phyloP scores from a whole-genome alignment of 2,888 invertebrate genomes.

The Mylabris sibirica region DNA sequence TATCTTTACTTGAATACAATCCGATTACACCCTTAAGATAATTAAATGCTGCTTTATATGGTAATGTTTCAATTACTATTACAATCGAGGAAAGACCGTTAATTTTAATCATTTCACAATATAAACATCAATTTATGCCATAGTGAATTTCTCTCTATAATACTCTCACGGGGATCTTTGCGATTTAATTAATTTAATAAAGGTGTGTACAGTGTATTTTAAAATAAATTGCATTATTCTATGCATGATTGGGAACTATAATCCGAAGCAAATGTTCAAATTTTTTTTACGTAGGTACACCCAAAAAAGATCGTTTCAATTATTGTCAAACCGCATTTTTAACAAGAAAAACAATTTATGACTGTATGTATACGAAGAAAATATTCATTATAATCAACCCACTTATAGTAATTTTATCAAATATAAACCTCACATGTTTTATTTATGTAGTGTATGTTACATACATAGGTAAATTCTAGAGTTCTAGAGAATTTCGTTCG shows the following conservation, averaged over 20 bases:
- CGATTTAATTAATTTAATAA: conserved; percentile 29
- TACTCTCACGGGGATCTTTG: neutral
- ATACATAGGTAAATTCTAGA: too few relatives aligned
- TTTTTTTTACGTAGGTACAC: too few relatives aligned
- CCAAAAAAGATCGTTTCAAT: neutral
- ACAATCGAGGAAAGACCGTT: conserved; percentile 18
- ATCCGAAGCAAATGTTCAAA: conserved; percentile 1
- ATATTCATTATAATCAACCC: neutral
- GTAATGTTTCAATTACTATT: conserved; percentile 26
- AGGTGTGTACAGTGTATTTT: conserved; percentile 26
- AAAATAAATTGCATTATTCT: conserved; percentile 12
- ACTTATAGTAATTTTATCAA: neutral
- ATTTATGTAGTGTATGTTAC: neutral
- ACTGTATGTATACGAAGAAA: neutral
- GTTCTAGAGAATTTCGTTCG: neutral
- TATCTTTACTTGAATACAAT: conserved; percentile 15
- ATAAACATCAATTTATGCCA: conserved; percentile 8
- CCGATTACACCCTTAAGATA: conserved; percentile 29
- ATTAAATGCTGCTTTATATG: conserved; percentile 26
- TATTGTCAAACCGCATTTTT: neutral
- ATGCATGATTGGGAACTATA: conserved; percentile 18
- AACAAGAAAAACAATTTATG: conserved; percentile 9
- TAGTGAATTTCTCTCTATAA: neutral
- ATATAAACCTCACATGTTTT: neutral
- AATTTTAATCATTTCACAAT: conserved; percentile 6